Evolutionary conservation across 2,113 vertebrate genomes (phyloP), one percentile per base, ranked within the genome.

Genomic region (Halcyon senegalensis): DNA sequence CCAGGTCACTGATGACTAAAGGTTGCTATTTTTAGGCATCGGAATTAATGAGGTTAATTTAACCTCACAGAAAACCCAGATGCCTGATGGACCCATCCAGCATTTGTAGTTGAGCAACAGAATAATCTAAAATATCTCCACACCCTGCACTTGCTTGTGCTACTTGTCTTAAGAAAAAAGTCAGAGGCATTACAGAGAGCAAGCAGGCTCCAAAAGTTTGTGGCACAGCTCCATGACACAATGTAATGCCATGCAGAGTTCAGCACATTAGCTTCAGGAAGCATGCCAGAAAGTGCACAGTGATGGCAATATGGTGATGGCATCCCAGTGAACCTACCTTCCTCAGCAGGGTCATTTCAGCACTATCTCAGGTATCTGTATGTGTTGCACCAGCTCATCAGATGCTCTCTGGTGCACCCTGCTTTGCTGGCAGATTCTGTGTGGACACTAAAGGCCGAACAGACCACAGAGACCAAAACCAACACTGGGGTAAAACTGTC

Each of bases 41-140:
- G 92, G 68, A 93, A 90, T 92, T 90, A 90, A 89, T 72, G 35
- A 81, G 44, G 90, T 84, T 70, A 84, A 89, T 92, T 94, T 81
- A 96, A 64, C 14, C 39, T 84, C 66, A 87, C 56, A 81, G 75
- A 70, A 60, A 13, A 7, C 7, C 7, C 8, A 74, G 23, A 68
- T 84, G 68, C 82, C 55, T 86, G 16, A 67, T 69, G 41, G 46
- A 67, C n/a, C 25, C n/a, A 74, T 90, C 37, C 56, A 77, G 72
- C 63, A 43, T 81, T 93, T 72, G 35, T 37, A 59, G 60, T 4
- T 56, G 53, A 87, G 58, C 53, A 84, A 60, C 33, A 78, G 92
- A 94, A 89, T 53, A 92, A 90, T 58, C 88, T 81, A 27, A 96
- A 95, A 93, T 95, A 88, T 77, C 94, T 93, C 73, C 56, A 67